phyloP scores from a whole-genome alignment of 2,888 invertebrate species.

The Pyrrhia umbra region DNA sequence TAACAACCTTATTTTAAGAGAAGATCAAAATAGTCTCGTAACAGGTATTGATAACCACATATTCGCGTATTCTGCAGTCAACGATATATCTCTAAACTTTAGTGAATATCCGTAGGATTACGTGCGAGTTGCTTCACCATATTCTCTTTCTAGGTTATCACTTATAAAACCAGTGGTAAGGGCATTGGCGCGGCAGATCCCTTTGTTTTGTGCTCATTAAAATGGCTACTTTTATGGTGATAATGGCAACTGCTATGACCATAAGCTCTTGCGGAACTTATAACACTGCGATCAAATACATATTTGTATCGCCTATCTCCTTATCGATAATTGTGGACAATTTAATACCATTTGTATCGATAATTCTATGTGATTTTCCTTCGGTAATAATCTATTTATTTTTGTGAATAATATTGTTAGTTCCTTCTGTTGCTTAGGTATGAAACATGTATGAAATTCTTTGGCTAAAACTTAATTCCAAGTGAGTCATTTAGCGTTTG shows the following conservation, averaged over 20 bases:
- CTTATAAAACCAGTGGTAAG: slow-evolving; percentile 25
- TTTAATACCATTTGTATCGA: slow-evolving; percentile 21
- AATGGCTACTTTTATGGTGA: slow-evolving; percentile 55
- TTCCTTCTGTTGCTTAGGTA: not conserved
- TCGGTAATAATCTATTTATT: not conserved
- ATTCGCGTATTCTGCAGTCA: not conserved
- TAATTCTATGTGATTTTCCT: slow-evolving; percentile 25
- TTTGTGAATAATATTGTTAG: not conserved
- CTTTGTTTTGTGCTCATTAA: slow-evolving; percentile 61
- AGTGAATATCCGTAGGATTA: not conserved
- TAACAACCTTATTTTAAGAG: no score
- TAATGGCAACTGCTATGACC: slow-evolving; percentile 39
- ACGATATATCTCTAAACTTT: not conserved
- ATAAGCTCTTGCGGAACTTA: slow-evolving; percentile 54
- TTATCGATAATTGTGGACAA: slow-evolving; percentile 42
- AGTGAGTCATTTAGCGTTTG: slow-evolving; percentile 37
- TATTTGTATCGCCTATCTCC: slow-evolving; percentile 51
- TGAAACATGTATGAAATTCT: slow-evolving; percentile 4
- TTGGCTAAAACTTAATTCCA: not conserved
- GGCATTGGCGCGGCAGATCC: slow-evolving; percentile 48
- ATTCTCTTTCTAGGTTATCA: not conserved
- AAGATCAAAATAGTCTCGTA: no score
- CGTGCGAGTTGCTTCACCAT: not conserved
- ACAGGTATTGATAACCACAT: no score
- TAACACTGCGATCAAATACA: slow-evolving; percentile 47